Base-by-base conservation (phyloP, 2,797 vertebrate genomes). In the Cryptoblepharus egeriae region DNA sequence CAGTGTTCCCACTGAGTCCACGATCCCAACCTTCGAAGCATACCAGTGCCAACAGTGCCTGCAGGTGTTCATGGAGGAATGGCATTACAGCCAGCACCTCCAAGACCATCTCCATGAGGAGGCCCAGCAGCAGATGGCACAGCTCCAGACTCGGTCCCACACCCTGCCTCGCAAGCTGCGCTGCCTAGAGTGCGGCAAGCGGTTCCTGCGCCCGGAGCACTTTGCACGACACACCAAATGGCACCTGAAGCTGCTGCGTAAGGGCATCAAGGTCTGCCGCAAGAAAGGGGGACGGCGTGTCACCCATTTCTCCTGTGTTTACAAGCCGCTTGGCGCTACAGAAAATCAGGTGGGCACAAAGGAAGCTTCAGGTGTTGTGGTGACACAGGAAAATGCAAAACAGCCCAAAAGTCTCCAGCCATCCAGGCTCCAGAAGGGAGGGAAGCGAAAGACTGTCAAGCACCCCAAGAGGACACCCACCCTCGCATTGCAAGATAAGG, bases 191-290 rank as follows among this genome's bases (percentile, higher is more conserved):
- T 90, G 89, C 5, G 87, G 85, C 5, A 80, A 80, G 74, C 70
- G 88, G 6, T 89, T 90, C 68, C 45, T 60, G 39, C 82, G 32
- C 2, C 75, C 65, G 0, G 63, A 80, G 60, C 76, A 72, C 7
- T 87, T 85, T 69, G 58, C 81, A 2, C 83, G 87, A 9, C 87
- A 90, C 64, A 83, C 55, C n/a, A 71, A 79, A 26, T 90, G 89
- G 89, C 89, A 90, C 69, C 28, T 84, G 39, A 90, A 77, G 52
- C 72, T 83, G 20, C 42, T 74, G 6, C 79, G 79, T 0, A 67
- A 77, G 5, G 84, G 84, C 30, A 82, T 85, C 63, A 49, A 37
- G 20, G 42, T 85, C 30, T 73, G 64, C 28, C 69, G 67, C 55
- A 39, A 70, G 42, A 68, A 78, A 28, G 84, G 63, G 1, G 26